Evolutionary conservation across 53 echinoderm and acorn worm species (phyloP), one percentile per base, ranked within the genome.

Genomic region (Zoroaster sp.): DNA sequence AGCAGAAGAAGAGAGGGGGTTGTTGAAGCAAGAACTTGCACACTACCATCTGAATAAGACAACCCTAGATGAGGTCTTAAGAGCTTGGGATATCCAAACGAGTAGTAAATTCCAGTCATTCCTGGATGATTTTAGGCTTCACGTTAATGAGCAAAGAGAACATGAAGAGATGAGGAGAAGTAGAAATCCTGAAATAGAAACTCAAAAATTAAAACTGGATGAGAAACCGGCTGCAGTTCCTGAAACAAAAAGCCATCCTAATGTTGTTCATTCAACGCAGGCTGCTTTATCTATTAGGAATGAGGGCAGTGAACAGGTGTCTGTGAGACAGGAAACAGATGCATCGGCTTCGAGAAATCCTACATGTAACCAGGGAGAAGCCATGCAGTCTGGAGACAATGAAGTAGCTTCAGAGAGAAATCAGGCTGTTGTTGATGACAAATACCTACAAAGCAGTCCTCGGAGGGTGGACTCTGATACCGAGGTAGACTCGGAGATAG

Each of bases 1-100:
- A 21, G 88, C 91, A 15, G 94, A 94, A 53, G 91, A 85, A 37
- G 94, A 92, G 77, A 88, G 89, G 25, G 74, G 74, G 35, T 70
- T 91, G 30, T 63, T 94, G 74, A 94, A 86, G 38, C 77, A 75
- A 28, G 89, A 91, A 35, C 91, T 91, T 25, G 73, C 46, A 18
- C 86, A 92, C 36, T 88, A 88, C 63, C 92, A 72, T 23, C 69
- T 33, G 38, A 77, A 88, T 41, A 72, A 83, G 42, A 69, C 83
- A n/a, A 46, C 72, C 11, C 68, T 69, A 23, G 83, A 86, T 69
- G 87, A 79, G 36, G 82, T 89, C 65, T 69, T 89, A 32, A 88
- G 77, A 66, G 77, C 85, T 25, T 85, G 85, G 85, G 85, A 85
- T n/a, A 11, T 85, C 21, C 85, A 85, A 34, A 85, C 85, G 1